A percentile compares a stretch with the other conserved stretches of the same genome.
Conservation (phyloP, 2,113 vertebrate genomes). For the Vulpes ferrilata region DNA sequence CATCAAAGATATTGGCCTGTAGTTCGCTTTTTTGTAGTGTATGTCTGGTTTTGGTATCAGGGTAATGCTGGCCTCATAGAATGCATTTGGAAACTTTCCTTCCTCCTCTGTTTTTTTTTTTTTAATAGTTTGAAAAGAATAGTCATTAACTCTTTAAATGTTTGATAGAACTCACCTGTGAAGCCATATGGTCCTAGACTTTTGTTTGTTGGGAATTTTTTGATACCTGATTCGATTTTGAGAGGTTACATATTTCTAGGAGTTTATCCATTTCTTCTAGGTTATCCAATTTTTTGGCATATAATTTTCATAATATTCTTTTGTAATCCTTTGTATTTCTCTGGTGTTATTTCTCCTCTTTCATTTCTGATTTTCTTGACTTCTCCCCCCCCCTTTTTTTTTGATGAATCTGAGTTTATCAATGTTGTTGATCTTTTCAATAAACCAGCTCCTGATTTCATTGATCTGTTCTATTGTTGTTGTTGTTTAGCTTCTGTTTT, state of each 20-base stretch:
- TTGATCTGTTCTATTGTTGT: neutral
- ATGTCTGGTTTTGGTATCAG: neutral
- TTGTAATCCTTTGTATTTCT: neutral
- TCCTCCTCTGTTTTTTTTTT: neutral
- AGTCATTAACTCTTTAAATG: neutral
- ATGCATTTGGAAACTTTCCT: neutral
- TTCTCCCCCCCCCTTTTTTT: neutral
- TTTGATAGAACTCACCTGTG: neutral
- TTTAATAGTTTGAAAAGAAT: neutral
- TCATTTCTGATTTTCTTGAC: neutral
- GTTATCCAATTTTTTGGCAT: neutral
- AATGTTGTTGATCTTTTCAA: neutral
- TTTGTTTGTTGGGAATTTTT: neutral
- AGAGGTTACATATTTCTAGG: neutral
- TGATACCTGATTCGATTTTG: neutral
- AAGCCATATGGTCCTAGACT: neutral
- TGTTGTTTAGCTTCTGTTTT: neutral
- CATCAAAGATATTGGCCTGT: neutral
- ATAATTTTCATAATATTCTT: neutral
- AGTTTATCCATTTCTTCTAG: neutral
- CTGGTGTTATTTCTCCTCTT: neutral
- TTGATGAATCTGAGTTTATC: neutral
- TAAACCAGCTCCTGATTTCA: neutral
- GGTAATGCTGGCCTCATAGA: neutral
- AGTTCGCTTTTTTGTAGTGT: neutral